Percentiles rank a stretch among this genome's conserved stretches.
These are phyloP conservation scores for Okamejei kenojei DNA, from an alignment of 2,797 vertebrate genomes.

Conservation along the genomic window DNA sequence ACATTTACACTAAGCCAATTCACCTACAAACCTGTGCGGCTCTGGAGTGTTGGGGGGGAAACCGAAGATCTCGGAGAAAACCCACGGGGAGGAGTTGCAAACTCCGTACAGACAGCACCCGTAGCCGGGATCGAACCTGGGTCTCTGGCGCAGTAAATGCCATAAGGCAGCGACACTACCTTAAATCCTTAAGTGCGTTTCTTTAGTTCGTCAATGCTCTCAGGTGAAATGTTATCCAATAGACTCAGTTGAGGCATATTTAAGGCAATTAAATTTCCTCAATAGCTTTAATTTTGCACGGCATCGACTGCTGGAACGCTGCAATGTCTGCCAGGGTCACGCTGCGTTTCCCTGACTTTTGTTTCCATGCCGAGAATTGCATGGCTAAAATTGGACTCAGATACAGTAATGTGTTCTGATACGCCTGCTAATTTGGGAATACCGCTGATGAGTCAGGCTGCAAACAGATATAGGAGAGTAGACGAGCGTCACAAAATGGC, in stretches of 20 bases:
- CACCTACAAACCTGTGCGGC: too few relatives aligned
- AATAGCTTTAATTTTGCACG: neutral
- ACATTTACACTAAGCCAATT: too few relatives aligned
- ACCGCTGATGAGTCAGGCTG: neutral
- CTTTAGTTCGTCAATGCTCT: neutral
- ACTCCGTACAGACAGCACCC: too few relatives aligned
- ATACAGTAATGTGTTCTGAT: neutral
- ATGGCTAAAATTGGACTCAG: neutral
- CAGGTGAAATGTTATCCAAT: neutral
- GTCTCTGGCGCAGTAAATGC: too few relatives aligned
- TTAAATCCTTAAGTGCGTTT: too few relatives aligned
- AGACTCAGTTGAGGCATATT: neutral
- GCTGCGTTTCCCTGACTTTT: neutral
- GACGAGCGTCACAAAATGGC: neutral
- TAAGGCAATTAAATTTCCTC: neutral
- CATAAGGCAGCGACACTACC: too few relatives aligned
- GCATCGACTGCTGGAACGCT: neutral
- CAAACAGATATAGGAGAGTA: too few relatives aligned
- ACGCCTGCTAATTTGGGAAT: neutral
- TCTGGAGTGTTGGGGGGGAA: too few relatives aligned
- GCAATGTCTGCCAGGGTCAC: neutral
- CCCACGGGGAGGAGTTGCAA: too few relatives aligned
- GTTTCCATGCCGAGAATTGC: neutral
- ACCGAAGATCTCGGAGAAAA: too few relatives aligned
- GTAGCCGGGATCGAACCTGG: too few relatives aligned